Base-by-base conservation (phyloP, 2,797 vertebrate genomes). In the Bradypus variegatus region DNA sequence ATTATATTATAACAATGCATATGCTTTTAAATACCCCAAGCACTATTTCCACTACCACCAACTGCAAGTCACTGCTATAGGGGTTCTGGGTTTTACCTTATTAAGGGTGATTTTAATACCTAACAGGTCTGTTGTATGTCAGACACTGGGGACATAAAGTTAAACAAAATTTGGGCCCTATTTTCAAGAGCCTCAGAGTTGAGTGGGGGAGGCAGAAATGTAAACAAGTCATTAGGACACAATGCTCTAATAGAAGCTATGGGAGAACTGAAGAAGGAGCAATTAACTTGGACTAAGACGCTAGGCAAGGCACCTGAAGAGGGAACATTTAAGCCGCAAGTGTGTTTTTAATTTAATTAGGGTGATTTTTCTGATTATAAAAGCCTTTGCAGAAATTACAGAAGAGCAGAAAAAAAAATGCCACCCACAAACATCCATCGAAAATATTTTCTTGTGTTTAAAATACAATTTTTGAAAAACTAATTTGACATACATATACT, bases 381-480 rank as follows among this genome's bases (percentile, higher is more conserved):
- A 92, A 92, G 1, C 13, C 55, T 92, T 75, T 78, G 4, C 18
- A 80, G 53, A 91, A 94, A 92, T 89, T 27, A 23, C 21, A 65
- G 8, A 60, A 88, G 65, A 78, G 4, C 7, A n/a, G 55, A 15
- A 62, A 75, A 73, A 81, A 55, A 27, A 73, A 12, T 60, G 6
- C 19, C 48, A 70, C 48, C n/a, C 41, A 77, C 41, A 84, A 87
- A 88, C 78, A 88, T n/a, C 25, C 50, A 45, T 8, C 88, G 72
- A 83, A 92, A 94, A 81, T 45, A 70, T 85, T 88, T 65, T 88
- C 50, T 60, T 92, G 45, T 70, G 65, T 77, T 92, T 94, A 50
- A 58, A 87, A 55, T 75, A 58, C 41, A 82, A 45, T 29, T 48
- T 87, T 67, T 70, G 8, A 87, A 73, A 94, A 84, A 77, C 38